Base-by-base conservation (phyloP, 2,888 invertebrate species). In the Griposia aprilina region DNA sequence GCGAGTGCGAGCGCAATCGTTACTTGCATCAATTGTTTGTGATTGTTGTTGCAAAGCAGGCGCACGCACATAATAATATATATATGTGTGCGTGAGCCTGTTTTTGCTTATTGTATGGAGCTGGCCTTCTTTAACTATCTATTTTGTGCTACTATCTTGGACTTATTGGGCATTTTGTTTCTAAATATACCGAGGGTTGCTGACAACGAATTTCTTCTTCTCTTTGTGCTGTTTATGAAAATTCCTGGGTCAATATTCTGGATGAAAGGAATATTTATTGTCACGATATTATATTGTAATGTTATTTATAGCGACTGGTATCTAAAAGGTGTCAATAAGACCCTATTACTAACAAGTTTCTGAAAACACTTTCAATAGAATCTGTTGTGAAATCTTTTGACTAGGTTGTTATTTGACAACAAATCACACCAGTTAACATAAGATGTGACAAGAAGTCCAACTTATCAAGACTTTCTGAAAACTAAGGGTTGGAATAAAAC, bases 101-200 rank as follows among this genome's bases (percentile, higher is more conserved):
- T 23, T 62, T 59, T 30, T 0, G 23, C 10, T 26, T 6, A 0
- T 48, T 74, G 4, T 55, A 7, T 2, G 15, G 2, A 74, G 10
- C 8, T 3, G 8, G 2, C 17, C 36, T 74, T 74, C 75, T 81
- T 55, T 30, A 48, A 4, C 4, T 17, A 10, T 23, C 6, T 74
- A 8, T 11, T 26, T 15, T 26, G 26, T 52, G 3, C 10, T 45
- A 36, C 17, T 74, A 67, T 73, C 41, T 75, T 63, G 30, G 62
- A 62, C 63, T 71, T 81, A 80, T 80, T 76, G 74, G 68, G 30
- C 60, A 76, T 82, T 87, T 62, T 84, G 71, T 74, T 71, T 76
- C 84, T 78, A 73, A 82, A 78, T 72, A 70, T 67, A 74, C 69
- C 20, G 75, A 73, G 70, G 73, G 67, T 74, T 70, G 60, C 17